These are phyloP conservation scores for Tipula confusa DNA, from an alignment of 2,888 invertebrate genomes.

Conservation along the genomic window DNA sequence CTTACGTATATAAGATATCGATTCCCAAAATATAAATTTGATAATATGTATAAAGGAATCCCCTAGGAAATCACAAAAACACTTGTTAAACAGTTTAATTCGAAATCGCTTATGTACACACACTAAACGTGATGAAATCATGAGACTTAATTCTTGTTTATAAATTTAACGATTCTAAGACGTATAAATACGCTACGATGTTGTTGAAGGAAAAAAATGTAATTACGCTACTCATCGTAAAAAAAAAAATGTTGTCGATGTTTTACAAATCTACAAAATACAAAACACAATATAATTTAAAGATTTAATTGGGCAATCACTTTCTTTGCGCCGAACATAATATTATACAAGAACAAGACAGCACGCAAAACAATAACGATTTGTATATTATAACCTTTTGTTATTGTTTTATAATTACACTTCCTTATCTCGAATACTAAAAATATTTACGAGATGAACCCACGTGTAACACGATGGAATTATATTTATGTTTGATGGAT, in stretches of 20 bases:
- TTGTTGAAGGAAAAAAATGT: not conserved
- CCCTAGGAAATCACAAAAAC: not conserved
- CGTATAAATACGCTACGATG: not conserved
- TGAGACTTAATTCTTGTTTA: not conserved
- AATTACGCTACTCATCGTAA: not conserved
- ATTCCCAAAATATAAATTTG: not conserved
- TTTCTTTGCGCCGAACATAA: not conserved
- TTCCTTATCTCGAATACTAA: not conserved
- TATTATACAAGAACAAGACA: not conserved
- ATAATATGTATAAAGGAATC: not conserved
- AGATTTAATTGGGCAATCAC: constrained; percentile 20
- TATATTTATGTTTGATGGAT: not conserved
- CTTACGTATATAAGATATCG: not conserved
- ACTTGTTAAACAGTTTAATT: not conserved
- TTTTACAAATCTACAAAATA: not conserved
- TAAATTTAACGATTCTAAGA: not conserved
- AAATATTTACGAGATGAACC: not conserved
- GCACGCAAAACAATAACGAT: not conserved
- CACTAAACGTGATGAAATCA: not conserved
- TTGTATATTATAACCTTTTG: not conserved
- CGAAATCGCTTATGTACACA: not conserved
- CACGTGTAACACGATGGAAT: not conserved
- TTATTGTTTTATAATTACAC: constrained; percentile 8
- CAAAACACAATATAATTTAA: constrained; percentile 8
- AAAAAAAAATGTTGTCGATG: not conserved